Percentiles rank a stretch among this genome's conserved stretches.
These are phyloP conservation scores for Caenorhabditis remanei DNA, from an alignment of 1,140 invertebrate genomes.

Conservation along the genomic window DNA sequence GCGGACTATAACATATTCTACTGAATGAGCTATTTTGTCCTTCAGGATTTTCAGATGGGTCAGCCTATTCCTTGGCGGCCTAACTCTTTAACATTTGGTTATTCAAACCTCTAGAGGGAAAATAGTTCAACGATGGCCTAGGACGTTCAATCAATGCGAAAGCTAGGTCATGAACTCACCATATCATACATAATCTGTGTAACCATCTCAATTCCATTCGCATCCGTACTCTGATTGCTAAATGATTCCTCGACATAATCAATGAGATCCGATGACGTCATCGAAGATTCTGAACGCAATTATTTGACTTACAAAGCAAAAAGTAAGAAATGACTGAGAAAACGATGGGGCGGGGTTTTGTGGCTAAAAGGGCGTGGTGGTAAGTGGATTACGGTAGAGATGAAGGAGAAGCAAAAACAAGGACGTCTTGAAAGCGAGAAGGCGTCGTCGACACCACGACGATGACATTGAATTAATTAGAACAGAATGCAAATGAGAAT, in stretches of 20 bases:
- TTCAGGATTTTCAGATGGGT: no score
- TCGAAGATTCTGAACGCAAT: not conserved
- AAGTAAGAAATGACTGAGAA: not conserved
- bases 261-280: not conserved
- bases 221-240: not conserved
- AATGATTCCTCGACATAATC: conserved; percentile 27
- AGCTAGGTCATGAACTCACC: not conserved
- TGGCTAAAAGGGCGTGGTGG: not conserved
- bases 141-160: not conserved
- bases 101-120: no score
- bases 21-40: no score
- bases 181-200: conserved; percentile 52
- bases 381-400: conserved; percentile 41
- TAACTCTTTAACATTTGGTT: no score
- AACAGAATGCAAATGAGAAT: conserved; percentile 56
- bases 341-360: not conserved
- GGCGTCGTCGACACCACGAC: not conserved
- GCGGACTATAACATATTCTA: no score
- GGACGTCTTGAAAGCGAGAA: not conserved
- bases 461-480: conserved; percentile 48
- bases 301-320: not conserved
- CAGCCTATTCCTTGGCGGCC: no score
- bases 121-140: no score
- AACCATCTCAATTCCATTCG: not conserved
- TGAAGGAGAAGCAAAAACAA: not conserved